Percentiles rank a stretch among this genome's conserved stretches.
These are phyloP conservation scores for Mugil cephalus DNA, from an alignment of 2,113 vertebrate genomes.

Conservation along the genomic window DNA sequence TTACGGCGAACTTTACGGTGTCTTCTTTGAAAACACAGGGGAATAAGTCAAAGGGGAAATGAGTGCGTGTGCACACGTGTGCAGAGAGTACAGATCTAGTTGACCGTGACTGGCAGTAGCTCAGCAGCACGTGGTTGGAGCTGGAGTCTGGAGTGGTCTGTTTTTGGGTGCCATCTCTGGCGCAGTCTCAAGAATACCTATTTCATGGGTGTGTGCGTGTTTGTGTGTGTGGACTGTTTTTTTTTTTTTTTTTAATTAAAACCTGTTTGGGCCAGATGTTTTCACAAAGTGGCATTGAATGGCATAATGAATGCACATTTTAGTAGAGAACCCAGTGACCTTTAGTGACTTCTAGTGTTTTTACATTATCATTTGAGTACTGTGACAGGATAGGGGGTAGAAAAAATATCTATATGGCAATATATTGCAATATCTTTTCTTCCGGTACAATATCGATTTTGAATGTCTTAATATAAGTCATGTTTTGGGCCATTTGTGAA, in stretches of 20 bases:
- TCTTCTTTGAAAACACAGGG: slow-evolving; percentile 41
- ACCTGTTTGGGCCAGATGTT: slow-evolving; percentile 21
- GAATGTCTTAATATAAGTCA: too few relatives aligned
- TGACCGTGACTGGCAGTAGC: slow-evolving; percentile 67
- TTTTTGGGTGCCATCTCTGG: slow-evolving; percentile 29
- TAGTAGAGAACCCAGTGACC: neutral
- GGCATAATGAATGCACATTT: slow-evolving; percentile 20
- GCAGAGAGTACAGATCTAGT: slow-evolving; percentile 11
- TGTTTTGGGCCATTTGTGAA: too few relatives aligned
- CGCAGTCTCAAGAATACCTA: slow-evolving; percentile 25
- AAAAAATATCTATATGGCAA: too few relatives aligned
- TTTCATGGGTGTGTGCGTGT: slow-evolving; percentile 27
- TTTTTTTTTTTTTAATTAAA: too few relatives aligned
- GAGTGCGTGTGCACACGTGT: slow-evolving; percentile 7
- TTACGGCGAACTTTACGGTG: neutral
- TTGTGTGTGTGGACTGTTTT: neutral
- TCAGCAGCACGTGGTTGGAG: slow-evolving; percentile 73
- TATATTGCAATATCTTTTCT: too few relatives aligned
- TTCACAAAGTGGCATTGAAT: slow-evolving; percentile 22
- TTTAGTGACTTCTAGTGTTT: neutral
- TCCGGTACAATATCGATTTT: too few relatives aligned
- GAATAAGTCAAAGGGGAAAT: slow-evolving; percentile 48
- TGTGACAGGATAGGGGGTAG: too few relatives aligned
- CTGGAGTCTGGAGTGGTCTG: slow-evolving; percentile 12
- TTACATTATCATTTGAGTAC: neutral